phyloP scores from a whole-genome alignment of 2,888 invertebrate genomes.

The Ecdyonurus torrentis region DNA sequence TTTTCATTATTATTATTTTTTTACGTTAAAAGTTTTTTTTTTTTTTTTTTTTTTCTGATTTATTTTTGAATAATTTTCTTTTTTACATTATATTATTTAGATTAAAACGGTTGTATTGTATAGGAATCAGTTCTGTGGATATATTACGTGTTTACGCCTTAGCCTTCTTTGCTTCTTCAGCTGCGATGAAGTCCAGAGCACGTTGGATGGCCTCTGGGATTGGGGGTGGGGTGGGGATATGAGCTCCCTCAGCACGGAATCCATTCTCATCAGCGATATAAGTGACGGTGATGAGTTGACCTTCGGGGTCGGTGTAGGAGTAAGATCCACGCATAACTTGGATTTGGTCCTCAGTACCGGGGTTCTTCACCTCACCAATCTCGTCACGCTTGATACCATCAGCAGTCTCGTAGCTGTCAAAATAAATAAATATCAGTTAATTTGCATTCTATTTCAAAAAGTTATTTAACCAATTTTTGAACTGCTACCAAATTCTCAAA shows the following conservation, averaged over 20 bases:
- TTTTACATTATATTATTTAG: no score
- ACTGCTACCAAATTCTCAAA: no score
- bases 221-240: constrained; percentile 12
- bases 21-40: no score
- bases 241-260: constrained; percentile 14
- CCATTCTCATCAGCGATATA: not conserved
- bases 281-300: not conserved
- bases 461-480: no score
- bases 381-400: constrained; percentile 6
- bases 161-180: not conserved
- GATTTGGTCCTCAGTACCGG: constrained; percentile 3
- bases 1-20: no score
- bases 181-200: constrained; percentile 7
- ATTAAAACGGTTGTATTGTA: no score
- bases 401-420: constrained; percentile 4
- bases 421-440: no score
- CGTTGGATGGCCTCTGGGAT: constrained; percentile 9
- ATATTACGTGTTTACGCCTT: not conserved
- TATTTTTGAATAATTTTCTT: no score
- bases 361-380: constrained; percentile 2
- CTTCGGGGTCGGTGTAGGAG: constrained; percentile 3
- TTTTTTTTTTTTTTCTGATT: no score
- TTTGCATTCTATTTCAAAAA: no score
- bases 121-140: not conserved
- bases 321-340: not conserved